Evolutionary conservation across 2,888 invertebrate species (phyloP).

Genomic region (Cosmorhoe ocellata): DNA sequence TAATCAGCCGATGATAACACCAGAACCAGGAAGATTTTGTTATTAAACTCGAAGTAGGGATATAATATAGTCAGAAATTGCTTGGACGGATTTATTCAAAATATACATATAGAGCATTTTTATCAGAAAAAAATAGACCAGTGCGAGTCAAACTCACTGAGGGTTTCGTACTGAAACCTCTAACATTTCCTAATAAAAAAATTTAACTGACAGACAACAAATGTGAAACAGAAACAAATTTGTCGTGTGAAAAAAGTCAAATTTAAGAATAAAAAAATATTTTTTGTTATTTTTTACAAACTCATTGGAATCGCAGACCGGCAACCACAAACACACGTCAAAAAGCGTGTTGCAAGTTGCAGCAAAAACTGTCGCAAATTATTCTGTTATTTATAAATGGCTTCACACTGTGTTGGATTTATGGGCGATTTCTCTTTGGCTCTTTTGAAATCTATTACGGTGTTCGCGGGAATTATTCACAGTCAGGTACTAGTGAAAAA

Average conservation of each 20-base stretch:
- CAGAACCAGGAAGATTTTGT: too few relatives aligned
- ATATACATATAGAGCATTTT: too few relatives aligned
- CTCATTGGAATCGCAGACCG: constrained; percentile 24
- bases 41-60: too few relatives aligned
- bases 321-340: constrained; percentile 28
- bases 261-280: neutral
- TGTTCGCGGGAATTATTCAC: constrained; percentile 59
- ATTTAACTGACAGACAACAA: neutral
- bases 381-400: constrained; percentile 47
- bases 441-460: constrained; percentile 70
- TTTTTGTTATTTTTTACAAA: constrained; percentile 19
- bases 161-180: too few relatives aligned
- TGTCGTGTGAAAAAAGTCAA: too few relatives aligned
- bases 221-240: too few relatives aligned
- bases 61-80: too few relatives aligned
- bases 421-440: constrained; percentile 63
- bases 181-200: too few relatives aligned
- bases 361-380: constrained; percentile 41
- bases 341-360: constrained; percentile 26
- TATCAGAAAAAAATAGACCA: too few relatives aligned
- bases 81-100: too few relatives aligned
- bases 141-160: too few relatives aligned
- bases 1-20: neutral
- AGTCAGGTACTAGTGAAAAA: constrained; percentile 59
- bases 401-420: constrained; percentile 56